Conservation (phyloP, 2,797 vertebrate genomes). For the Chaetodon trifasciatus region DNA sequence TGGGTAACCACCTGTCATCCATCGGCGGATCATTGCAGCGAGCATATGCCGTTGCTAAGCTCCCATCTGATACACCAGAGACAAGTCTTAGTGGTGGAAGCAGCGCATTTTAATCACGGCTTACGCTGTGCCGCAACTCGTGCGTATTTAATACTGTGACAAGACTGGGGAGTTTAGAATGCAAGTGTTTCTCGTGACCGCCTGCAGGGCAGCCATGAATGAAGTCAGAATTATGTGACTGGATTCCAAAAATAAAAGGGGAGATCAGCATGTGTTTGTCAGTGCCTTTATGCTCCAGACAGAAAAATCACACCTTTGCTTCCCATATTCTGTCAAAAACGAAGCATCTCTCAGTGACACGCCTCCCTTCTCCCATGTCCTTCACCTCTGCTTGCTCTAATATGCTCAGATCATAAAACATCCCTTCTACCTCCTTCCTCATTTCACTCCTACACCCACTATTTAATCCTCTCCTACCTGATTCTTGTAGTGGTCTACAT, state of each 20-base stretch:
- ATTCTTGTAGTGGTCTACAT: too few species aligned
- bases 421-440: neutral
- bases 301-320: neutral
- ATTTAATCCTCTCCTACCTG: neutral
- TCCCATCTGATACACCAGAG: slow-evolving; percentile 75
- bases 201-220: neutral
- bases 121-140: slow-evolving; percentile 40
- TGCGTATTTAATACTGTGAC: slow-evolving; percentile 58
- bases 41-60: slow-evolving; percentile 77
- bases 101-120: slow-evolving; percentile 66
- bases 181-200: slow-evolving; percentile 35
- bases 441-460: neutral
- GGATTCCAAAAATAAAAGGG: slow-evolving; percentile 23
- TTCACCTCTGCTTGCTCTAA: slow-evolving; percentile 17
- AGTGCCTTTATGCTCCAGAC: neutral
- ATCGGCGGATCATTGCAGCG: slow-evolving; percentile 61
- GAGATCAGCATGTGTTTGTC: slow-evolving; percentile 27
- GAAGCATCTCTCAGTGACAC: slow-evolving; percentile 1
- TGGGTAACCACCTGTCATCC: slow-evolving; percentile 80
- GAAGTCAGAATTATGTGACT: slow-evolving; percentile 8
- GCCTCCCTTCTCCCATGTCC: neutral
- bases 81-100: slow-evolving; percentile 56
- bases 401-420: slow-evolving; percentile 7
- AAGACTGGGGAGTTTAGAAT: slow-evolving; percentile 42
- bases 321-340: slow-evolving; percentile 12